Evolutionary conservation across 2,888 invertebrate genomes (phyloP), one percentile per base, ranked within the genome.

Genomic region (Machimus rusticus): DNA sequence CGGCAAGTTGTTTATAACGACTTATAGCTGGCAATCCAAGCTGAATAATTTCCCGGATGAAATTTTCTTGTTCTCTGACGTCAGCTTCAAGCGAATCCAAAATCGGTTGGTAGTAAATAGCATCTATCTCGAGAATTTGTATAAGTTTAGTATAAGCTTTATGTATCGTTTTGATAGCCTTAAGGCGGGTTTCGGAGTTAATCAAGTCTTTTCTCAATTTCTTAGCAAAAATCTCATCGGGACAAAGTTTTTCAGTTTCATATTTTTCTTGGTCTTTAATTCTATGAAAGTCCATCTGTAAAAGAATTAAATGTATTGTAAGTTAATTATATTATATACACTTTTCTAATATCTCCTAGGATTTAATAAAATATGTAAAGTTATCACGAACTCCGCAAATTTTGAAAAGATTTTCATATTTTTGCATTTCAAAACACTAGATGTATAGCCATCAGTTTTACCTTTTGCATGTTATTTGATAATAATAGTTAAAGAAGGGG

Each of bases 41-140:
- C 87, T 90, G 90, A 31, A 92, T 90, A 5, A 92, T 91, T 82
- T 92, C 91, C 43, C 91, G 91, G 9, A 92, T 91, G 55, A 93
- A 92, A 28, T 90, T 90, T 0, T 90, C 86, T 87, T 93, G 93
- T 89, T 93, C 93, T n/a, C 91, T 90, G 89, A 92, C 91, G 84
- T 93, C 93, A 31, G 88, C 88, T 66, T 90, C 90, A 0, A 93
- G 90, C 3, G 93, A 92, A 12, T 90, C 89, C 8, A 93, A 88
- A 6, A 92, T 91, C 2, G 93, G 92, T 74, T 92, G 92, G 88
- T 92, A 93, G 87, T 92, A 93, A 43, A 92, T 91, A 19, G 90
- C 91, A 89, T 93, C 93, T 74, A 92, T 90, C 5, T 89, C 81
- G 16, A 86, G 51, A 8, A 46, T 55, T 4, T 92, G 91, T 77